Evolutionary conservation across 2,797 vertebrate species (phyloP).

Genomic region (Acanthornis magna): DNA sequence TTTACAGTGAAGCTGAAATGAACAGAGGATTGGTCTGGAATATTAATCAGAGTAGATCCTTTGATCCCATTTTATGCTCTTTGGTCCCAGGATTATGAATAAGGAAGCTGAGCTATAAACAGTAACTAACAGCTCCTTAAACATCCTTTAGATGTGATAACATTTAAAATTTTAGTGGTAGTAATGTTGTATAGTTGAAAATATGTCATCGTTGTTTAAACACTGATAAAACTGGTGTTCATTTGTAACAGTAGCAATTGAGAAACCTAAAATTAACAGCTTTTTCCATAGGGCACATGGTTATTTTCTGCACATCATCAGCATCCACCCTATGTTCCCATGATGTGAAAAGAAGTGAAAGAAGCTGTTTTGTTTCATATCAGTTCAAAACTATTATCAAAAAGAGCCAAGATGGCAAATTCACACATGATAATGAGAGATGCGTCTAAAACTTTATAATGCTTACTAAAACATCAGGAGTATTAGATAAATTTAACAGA

Average conservation of each 20-base stretch:
- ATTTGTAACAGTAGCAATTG: background rate
- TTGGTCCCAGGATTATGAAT: background rate
- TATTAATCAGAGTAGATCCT: slow-evolving; percentile 1
- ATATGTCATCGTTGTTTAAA: background rate
- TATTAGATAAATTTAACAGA: background rate
- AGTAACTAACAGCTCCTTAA: background rate
- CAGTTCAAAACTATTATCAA: background rate
- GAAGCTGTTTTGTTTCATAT: background rate
- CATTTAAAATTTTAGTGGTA: background rate
- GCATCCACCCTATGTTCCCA: background rate
- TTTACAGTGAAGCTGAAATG: background rate
- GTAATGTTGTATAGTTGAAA: background rate
- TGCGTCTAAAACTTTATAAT: background rate
- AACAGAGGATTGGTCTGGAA: background rate
- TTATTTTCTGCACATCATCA: background rate
- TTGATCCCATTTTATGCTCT: background rate
- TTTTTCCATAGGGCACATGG: background rate
- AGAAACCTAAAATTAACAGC: background rate
- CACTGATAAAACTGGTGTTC: background rate
- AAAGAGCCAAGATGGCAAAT: background rate
- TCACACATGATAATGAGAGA: background rate
- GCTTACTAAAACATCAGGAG: background rate
- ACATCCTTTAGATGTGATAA: background rate
- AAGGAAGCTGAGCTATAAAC: background rate
- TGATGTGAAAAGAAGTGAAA: background rate